Evolutionary conservation across 1,140 invertebrate species (phyloP).

Genomic region (Zelostemma sp.): DNA sequence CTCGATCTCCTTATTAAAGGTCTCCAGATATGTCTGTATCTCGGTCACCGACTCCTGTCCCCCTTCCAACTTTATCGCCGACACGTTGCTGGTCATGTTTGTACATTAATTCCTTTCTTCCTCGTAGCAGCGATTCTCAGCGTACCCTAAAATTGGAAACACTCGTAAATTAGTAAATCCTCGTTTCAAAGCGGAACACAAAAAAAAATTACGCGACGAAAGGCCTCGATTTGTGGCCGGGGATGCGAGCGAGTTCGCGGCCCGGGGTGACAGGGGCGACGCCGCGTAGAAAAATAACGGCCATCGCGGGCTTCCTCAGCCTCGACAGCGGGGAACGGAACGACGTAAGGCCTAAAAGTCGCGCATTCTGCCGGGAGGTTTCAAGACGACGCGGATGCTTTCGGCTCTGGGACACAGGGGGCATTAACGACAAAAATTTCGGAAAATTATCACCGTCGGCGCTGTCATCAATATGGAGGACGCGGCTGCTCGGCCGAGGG

Average conservation of each 20-base stretch:
- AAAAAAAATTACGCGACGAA: too few relatives aligned
- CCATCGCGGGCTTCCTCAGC: not conserved
- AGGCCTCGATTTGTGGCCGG: too few relatives aligned
- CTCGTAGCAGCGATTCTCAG: not conserved
- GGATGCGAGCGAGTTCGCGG: too few relatives aligned
- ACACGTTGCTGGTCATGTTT: constrained; percentile 64
- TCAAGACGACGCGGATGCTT: constrained; percentile 72
- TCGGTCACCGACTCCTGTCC: constrained; percentile 75
- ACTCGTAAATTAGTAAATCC: not conserved
- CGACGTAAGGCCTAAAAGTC: constrained; percentile 42
- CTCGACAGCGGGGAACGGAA: not conserved
- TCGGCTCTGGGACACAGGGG: constrained; percentile 75
- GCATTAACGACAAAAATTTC: constrained; percentile 80
- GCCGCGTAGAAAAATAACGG: too few relatives aligned
- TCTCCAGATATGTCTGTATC: constrained; percentile 86
- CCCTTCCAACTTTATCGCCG: constrained; percentile 66
- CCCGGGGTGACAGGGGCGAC: too few relatives aligned
- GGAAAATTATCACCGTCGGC: constrained; percentile 79
- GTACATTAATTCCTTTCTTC: constrained; percentile 30
- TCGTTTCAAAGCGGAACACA: too few relatives aligned
- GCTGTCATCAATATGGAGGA: constrained; percentile 78
- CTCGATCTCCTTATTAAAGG: constrained; percentile 88
- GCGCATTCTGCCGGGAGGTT: constrained; percentile 72
- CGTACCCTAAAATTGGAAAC: not conserved
- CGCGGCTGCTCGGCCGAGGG: constrained; percentile 52